Base-by-base conservation (phyloP, 2,113 vertebrate genomes). In the Pygoscelis antarcticus region DNA sequence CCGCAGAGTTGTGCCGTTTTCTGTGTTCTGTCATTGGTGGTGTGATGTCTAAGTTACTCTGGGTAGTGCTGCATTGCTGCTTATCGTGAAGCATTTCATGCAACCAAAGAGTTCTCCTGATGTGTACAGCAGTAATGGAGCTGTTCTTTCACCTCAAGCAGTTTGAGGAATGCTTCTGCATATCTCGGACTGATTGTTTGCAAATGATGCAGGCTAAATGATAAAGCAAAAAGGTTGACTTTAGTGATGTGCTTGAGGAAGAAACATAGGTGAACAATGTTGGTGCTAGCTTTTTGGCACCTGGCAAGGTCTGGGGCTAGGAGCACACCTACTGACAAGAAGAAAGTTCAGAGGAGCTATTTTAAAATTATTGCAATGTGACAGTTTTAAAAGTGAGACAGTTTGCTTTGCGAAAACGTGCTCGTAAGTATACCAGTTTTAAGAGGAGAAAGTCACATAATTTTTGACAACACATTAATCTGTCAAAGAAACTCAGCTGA, bases 341-440 rank as follows among this genome's bases (percentile, higher is more conserved):
- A 82, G 57, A 25, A 83, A 49, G 70, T 89, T 85, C 62, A 65
- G 77, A 72, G 47, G 40, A 91, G 21, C 61, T 91, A 16, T 85
- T 85, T 83, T 64, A 61, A 76, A 79, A 69, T 80, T 65, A 36
- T 18, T 90, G 40, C 46, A 18, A 20, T 29, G 47, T 93, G 70
- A 26, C 40, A 44, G 49, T 64, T 84, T 70, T 72, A n/a, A 83
- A 94, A 83, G n/a, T 27, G 77, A 95, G 61, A 57, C 8, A 40
- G 40, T 94, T 93, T 85, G 76, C 72, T 89, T 86, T 90, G 52
- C 27, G 20, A 94, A 95, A 93, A 85, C 61, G 26, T 83, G 32
- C 47, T 89, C 91, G 66, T 84, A 76, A 76, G 11, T 72, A 21
- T 76, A 76, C 69, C 78, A 54, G 36, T 85, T 95, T 84, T 58